phyloP scores from a whole-genome alignment of 1,140 invertebrate species.

The Sinella curviseta region DNA sequence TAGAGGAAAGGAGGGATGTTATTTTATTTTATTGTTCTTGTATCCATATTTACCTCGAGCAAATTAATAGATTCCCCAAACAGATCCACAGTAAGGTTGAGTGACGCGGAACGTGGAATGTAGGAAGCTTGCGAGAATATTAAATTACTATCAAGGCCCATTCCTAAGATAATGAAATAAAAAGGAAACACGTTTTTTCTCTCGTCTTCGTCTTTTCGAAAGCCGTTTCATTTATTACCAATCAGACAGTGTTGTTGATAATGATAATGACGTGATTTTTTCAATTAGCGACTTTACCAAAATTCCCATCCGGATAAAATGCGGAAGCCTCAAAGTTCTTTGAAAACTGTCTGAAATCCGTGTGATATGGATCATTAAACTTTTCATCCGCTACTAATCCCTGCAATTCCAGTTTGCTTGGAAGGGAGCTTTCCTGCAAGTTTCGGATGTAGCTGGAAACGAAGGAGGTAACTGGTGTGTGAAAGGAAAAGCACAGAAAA shows the following conservation, averaged over 20 bases:
- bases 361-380: conserved; percentile 71
- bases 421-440: conserved; percentile 77
- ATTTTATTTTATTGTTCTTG: too few species aligned
- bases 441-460: conserved; percentile 90
- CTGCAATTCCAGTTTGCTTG: conserved; percentile 77
- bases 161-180: conserved; percentile 58
- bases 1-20: too few species aligned
- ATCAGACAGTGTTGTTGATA: not conserved
- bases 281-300: conserved; percentile 59
- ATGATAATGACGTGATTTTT: conserved; percentile 2
- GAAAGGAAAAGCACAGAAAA: not conserved
- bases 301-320: conserved; percentile 82
- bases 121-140: conserved; percentile 89
- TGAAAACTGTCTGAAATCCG: conserved; percentile 84
- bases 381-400: conserved; percentile 73
- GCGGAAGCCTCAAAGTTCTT: conserved; percentile 83
- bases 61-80: conserved; percentile 88
- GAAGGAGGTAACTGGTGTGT: conserved; percentile 77
- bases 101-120: conserved; percentile 73
- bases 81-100: conserved; percentile 84
- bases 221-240: not conserved
- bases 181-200: conserved; percentile 21
- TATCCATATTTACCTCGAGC: conserved; percentile 64
- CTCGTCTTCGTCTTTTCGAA: too few species aligned
- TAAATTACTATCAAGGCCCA: conserved; percentile 73